Base-by-base conservation (phyloP, 2,888 invertebrate genomes). In the Lamellibrachia satsuma region DNA sequence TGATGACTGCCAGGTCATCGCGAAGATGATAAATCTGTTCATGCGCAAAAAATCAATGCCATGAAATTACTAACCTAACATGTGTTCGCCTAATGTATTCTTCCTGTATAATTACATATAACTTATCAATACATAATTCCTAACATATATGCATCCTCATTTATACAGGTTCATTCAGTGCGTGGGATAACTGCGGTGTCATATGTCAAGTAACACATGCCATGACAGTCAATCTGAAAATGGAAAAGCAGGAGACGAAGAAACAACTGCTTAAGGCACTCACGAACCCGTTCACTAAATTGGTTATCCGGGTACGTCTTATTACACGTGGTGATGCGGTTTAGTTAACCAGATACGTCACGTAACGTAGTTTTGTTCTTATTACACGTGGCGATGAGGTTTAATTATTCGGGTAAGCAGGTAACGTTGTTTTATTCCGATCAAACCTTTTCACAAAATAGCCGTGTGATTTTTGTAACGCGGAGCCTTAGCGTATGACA, bases 201-300 rank as follows among this genome's bases (percentile, higher is more conserved):
- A 4, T 91, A 8, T 91, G 91, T 27, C 91, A 91, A 27, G 27
- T 91, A 3, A 91, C 91, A 22, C 11, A 52, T 2, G n/a, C 52
- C 52, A 52, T 52, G 39, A 91, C 91, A 11, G n/a, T 22, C 7
- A 7, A 51, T 52, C 22, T 91, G 91, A 7, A 91, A n/a, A 91
- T 15, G 51, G 75, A 22, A 8, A 90, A 91, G 52, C 91, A 94
- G 2, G 94, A 94, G n/a, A 95, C 96, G 90, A 75, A 75, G 0
- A 95, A 96, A 55, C 96, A 97, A 92, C 94, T 97, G 92, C 94
- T 97, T 52, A 96, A 96, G 55, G 96, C 95, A 52, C 93, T 97
- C 91, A 97, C 97, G 1, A 96, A 96, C 93, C 97, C 97, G 0
- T 96, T 97, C 94, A 97, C 97, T 1, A 94, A 96, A 9, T 94